phyloP scores from a whole-genome alignment of 2,113 vertebrate genomes.

The Antigone vipio region DNA sequence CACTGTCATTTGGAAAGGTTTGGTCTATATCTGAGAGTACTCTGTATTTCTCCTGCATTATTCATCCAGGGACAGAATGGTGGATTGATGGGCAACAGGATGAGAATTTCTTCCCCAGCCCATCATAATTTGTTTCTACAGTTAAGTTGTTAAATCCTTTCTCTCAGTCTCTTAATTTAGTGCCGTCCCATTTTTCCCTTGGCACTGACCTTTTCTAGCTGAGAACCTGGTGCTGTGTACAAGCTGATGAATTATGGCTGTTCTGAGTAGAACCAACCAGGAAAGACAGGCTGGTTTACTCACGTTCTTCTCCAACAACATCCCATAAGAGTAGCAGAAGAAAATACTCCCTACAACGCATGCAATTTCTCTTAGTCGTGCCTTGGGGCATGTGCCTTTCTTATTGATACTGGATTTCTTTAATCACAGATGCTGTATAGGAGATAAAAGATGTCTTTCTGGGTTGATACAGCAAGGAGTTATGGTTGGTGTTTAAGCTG shows the following conservation, averaged over 20 bases:
- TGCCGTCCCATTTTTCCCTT: not conserved
- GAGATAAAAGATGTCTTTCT: not conserved
- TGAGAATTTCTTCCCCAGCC: not conserved
- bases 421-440: not conserved
- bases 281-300: not conserved
- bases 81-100: not conserved
- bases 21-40: not conserved
- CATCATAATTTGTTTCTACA: not conserved
- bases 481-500: not conserved
- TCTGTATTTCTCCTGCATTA: not conserved
- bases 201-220: slow-evolving; percentile 41
- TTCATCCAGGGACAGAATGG: not conserved
- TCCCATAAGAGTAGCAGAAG: not conserved
- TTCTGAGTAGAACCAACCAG: not conserved
- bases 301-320: not conserved
- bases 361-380: not conserved
- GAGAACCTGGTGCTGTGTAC: not conserved
- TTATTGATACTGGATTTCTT: not conserved
- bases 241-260: not conserved
- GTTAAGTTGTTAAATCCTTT: not conserved
- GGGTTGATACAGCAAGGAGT: not conserved
- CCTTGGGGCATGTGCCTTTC: not conserved
- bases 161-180: not conserved
- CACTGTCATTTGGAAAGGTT: not conserved
- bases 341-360: not conserved